Conservation (phyloP, 2,113 vertebrate genomes). For the Cynocephalus volans region DNA sequence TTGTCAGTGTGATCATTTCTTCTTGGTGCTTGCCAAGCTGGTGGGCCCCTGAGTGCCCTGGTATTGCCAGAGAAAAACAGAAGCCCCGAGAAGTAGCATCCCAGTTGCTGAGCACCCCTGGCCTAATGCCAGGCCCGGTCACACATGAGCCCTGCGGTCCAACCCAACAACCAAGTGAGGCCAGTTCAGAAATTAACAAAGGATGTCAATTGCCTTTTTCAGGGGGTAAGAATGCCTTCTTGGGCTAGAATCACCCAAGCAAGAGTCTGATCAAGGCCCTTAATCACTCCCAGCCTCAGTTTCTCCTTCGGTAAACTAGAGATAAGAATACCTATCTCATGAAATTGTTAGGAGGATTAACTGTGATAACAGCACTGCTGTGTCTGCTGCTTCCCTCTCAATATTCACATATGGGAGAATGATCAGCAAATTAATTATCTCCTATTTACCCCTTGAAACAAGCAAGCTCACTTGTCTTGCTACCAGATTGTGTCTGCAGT, state of each 20-base stretch:
- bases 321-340: not conserved
- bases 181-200: not conserved
- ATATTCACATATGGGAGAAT: not conserved
- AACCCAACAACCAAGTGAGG: not conserved
- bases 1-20: not conserved
- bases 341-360: not conserved
- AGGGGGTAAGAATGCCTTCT: not conserved
- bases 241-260: not conserved
- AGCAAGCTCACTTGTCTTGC: slow-evolving; percentile 12
- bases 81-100: not conserved
- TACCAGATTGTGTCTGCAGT: not conserved
- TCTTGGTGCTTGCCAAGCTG: not conserved
- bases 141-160: not conserved
- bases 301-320: slow-evolving; percentile 42
- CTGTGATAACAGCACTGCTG: not conserved
- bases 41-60: not conserved
- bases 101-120: not conserved
- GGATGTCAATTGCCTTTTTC: not conserved
- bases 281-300: not conserved
- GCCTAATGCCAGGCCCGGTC: not conserved
- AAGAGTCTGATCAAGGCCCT: not conserved
- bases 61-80: not conserved
- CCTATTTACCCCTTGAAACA: not conserved
- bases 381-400: not conserved
- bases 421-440: not conserved